A percentile compares a stretch with the other conserved stretches of the same genome.
These are phyloP conservation scores for Henicopernis longicauda DNA, from an alignment of 2,113 vertebrate genomes.

Conservation along the genomic window DNA sequence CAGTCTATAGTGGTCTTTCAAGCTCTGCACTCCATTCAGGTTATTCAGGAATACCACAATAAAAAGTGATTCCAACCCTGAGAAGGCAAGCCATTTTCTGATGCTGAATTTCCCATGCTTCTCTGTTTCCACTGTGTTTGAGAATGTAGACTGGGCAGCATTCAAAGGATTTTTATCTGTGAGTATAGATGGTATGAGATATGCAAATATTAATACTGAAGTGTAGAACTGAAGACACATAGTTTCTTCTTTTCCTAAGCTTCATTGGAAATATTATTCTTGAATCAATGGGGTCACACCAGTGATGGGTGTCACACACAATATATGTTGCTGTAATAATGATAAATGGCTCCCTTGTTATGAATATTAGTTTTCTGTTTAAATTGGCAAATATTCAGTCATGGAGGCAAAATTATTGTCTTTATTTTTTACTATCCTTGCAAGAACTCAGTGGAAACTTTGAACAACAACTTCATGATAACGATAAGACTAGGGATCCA, in stretches of 20 bases:
- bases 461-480: neutral
- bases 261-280: neutral
- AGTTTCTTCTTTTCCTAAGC: neutral
- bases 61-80: neutral
- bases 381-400: neutral
- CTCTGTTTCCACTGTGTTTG: neutral
- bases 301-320: neutral
- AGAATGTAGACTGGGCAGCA: neutral
- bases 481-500: neutral
- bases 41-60: neutral
- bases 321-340: neutral
- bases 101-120: neutral
- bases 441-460: neutral
- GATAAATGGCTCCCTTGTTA: neutral
- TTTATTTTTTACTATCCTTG: neutral
- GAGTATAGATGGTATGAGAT: neutral
- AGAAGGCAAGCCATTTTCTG: neutral
- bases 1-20: neutral
- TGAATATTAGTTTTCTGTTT: neutral
- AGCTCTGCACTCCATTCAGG: neutral
- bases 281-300: neutral
- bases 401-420: neutral
- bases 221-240: neutral
- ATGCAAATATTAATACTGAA: neutral
- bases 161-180: neutral